Evolutionary conservation across 2,113 vertebrate genomes (phyloP), one percentile per base, ranked within the genome.

Genomic region (Psittacus erithacus): DNA sequence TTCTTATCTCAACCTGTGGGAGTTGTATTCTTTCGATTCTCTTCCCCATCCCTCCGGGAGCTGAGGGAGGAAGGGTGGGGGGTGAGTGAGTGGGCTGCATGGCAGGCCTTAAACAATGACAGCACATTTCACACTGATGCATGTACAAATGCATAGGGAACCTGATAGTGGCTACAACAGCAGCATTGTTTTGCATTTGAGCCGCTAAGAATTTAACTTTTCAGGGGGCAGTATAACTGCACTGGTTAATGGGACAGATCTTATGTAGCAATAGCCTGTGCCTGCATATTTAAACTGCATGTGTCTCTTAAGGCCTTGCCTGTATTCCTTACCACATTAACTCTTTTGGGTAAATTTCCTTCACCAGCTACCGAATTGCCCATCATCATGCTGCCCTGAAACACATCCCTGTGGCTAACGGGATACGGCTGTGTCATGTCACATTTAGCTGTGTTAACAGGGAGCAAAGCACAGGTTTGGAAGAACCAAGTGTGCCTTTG

Each of bases 391-490:
- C 23, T 9, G 35, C 7, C 5, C n/a, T n/a, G 28, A 49, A 44
- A 8, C 35, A 33, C 38, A 59, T 10, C 11, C 20, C 41, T 10
- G 7, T 2, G n/a, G 20, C 19, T 14, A 27, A 57, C 2, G 0
- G 22, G 27, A 28, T 44, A 29, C 1, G 25, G 35, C 24, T 49
- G 7, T 27, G 13, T 11, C 38, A 35, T 0, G 19, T 8, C 41
- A 67, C 0, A 0, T 39, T n/a, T 43, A 44, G 33, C 31, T 10
- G 25, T 0, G 10, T 14, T 17, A 2, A 24, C 23, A 29, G 3
- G 38, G 31, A 70, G 50, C 31, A 44, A 27, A 33, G 27, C 17
- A 5, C 0, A n/a, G 33, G 9, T 17, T 25, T n/a, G 28, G 63
- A 43, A 80, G 28, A 3, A 28, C 20, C 1, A 23, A 43, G 38